Evolutionary conservation across 2,113 vertebrate genomes (phyloP).

Genomic region (Elachura formosa): DNA sequence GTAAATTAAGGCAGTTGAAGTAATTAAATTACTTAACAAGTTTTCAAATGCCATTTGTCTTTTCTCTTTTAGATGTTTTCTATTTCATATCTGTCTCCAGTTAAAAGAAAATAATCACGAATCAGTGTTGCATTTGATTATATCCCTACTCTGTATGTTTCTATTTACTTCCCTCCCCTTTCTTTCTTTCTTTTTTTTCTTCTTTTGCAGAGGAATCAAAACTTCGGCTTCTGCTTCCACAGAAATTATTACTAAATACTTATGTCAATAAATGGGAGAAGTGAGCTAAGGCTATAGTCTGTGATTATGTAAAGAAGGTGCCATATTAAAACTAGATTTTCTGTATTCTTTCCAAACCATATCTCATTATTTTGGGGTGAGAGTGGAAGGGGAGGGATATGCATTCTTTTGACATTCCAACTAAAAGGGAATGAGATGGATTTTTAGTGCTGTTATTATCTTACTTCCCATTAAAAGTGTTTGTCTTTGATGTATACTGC

Average conservation of each 20-base stretch:
- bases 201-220: not conserved
- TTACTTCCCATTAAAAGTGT: not conserved
- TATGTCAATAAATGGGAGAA: not conserved
- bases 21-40: conserved; percentile 35
- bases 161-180: not conserved
- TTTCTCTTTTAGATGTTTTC: conserved; percentile 1
- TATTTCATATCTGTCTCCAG: not conserved
- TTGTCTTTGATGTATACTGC: not conserved
- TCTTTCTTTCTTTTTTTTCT: rapidly evolving
- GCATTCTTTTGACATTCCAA: not conserved
- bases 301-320: not conserved
- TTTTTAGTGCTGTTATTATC: conserved; percentile 16
- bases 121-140: not conserved
- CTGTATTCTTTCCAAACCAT: not conserved
- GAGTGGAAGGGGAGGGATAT: not conserved
- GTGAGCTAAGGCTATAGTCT: not conserved
- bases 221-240: not conserved
- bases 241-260: not conserved
- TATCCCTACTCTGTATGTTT: not conserved
- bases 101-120: not conserved
- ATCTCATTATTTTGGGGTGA: not conserved
- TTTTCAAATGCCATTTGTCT: not conserved
- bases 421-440: not conserved
- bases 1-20: conserved; percentile 25
- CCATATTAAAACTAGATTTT: not conserved